These are phyloP conservation scores for Caenorhabditis sp. DNA, from an alignment of 2,888 invertebrate species.

Conservation along the genomic window DNA sequence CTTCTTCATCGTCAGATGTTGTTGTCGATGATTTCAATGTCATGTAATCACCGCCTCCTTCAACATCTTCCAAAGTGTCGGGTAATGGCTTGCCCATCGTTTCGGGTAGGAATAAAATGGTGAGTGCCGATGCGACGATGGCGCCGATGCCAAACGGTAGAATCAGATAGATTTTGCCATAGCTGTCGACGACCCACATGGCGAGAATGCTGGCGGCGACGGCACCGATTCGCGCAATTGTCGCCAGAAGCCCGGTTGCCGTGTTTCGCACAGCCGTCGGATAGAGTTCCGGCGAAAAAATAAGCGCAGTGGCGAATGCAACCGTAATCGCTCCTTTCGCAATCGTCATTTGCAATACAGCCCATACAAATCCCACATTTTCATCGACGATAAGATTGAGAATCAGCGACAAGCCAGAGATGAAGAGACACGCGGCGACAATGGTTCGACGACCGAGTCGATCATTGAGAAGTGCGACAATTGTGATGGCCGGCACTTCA, in stretches of 20 bases:
- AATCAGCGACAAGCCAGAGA: constrained; percentile 63
- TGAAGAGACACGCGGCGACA: constrained; percentile 60
- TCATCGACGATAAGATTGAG: constrained; percentile 62
- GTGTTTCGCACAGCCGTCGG: constrained; percentile 84
- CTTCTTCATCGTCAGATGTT: too few species aligned
- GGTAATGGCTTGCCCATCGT: constrained; percentile 64
- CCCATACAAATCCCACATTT: constrained; percentile 39
- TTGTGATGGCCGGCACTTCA: constrained; percentile 72
- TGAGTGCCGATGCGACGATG: constrained; percentile 57
- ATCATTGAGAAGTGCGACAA: constrained; percentile 65
- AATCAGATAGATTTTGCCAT: constrained; percentile 66
- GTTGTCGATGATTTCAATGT: too few species aligned
- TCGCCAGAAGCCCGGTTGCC: constrained; percentile 85
- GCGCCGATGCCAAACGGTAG: constrained; percentile 66
- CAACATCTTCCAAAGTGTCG: constrained; percentile 67
- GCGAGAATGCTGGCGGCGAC: constrained; percentile 85
- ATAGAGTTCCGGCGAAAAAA: constrained; percentile 87
- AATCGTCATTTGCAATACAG: constrained; percentile 76
- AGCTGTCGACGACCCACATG: constrained; percentile 68
- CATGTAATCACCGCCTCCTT: constrained; percentile 9
- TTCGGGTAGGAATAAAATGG: constrained; percentile 66
- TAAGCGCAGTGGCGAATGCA: constrained; percentile 84
- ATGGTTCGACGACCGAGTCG: constrained; percentile 71
- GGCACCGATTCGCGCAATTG: constrained; percentile 85
- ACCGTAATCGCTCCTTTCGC: constrained; percentile 86